A percentile compares a stretch with the other conserved stretches of the same genome.
phyloP scores from a whole-genome alignment of 2,888 invertebrate species.

The Melipona bicolor region DNA sequence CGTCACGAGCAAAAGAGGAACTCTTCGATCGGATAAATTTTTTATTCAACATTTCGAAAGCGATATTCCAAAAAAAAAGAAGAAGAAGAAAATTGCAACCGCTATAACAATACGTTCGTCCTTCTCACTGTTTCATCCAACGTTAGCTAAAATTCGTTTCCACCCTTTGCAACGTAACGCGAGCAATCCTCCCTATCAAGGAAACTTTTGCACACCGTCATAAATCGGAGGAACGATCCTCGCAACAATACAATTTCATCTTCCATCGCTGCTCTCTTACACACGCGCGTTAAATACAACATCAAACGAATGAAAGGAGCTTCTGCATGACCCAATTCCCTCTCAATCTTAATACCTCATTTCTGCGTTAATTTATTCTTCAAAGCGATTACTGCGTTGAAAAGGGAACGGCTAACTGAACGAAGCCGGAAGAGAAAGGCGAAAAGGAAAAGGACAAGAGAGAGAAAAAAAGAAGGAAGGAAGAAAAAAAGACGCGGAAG shows the following conservation, averaged over 20 bases:
- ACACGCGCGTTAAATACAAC: background rate
- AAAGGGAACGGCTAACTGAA: background rate
- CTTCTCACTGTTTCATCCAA: background rate
- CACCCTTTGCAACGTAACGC: background rate
- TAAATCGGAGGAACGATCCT: background rate
- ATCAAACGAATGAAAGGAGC: background rate
- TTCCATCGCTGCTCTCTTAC: no score
- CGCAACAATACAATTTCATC: background rate
- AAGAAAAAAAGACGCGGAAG: background rate
- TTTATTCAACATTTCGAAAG: no score
- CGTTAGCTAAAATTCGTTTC: background rate
- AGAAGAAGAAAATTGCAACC: no score
- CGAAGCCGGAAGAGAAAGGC: background rate
- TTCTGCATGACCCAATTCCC: background rate
- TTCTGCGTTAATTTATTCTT: constrained; percentile 7
- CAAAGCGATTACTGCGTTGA: background rate
- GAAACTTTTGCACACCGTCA: background rate
- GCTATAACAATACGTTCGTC: no score
- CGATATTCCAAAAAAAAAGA: no score
- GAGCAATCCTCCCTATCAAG: background rate
- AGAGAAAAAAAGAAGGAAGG: background rate
- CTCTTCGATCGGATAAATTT: no score
- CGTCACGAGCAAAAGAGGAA: background rate
- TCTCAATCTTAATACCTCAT: background rate
- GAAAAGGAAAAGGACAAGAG: background rate